These are phyloP conservation scores for Trematocara unimaculatum DNA, from an alignment of 2,113 vertebrate species.

Conservation along the genomic window DNA sequence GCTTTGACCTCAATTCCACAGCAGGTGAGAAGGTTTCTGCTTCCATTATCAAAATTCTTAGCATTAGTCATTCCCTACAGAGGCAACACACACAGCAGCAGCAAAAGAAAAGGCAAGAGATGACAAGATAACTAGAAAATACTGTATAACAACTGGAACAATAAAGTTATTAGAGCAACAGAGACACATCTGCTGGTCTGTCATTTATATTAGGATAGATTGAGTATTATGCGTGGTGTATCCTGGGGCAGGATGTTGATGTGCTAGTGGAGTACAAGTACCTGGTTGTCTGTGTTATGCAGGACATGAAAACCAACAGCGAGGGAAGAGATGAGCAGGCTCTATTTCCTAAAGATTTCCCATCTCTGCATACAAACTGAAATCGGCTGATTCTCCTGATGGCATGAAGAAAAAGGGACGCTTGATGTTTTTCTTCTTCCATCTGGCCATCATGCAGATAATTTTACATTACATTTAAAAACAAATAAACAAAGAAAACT, in stretches of 20 bases:
- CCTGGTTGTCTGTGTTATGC: neutral
- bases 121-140: neutral
- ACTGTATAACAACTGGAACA: neutral
- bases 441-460: neutral
- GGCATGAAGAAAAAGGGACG: neutral
- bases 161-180: neutral
- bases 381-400: neutral
- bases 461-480: neutral
- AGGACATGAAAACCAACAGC: neutral
- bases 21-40: neutral
- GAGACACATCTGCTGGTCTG: neutral
- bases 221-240: neutral
- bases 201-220: neutral
- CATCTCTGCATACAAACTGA: neutral
- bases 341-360: neutral
- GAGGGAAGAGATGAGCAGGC: neutral
- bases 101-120: neutral
- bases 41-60: neutral
- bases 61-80: neutral
- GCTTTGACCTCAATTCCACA: slow-evolving; percentile 21
- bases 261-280: neutral
- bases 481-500: neutral
- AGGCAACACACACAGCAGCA: neutral
- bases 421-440: neutral
- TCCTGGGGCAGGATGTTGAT: neutral